Base-by-base conservation (phyloP, 2,113 vertebrate genomes). In the Cebidichthys violaceus region DNA sequence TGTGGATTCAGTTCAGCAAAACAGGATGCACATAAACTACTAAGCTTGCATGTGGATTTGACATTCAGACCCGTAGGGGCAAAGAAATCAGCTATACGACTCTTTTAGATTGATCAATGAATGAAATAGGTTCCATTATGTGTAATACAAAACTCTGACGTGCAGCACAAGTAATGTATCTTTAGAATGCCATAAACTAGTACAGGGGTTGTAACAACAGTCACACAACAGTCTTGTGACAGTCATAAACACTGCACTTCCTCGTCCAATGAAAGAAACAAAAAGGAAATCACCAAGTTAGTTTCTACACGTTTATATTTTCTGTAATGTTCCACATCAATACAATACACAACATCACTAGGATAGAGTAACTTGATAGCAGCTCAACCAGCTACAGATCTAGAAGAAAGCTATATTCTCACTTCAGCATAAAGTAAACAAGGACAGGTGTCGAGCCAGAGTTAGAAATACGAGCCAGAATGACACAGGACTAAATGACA, bases 201-300 rank as follows among this genome's bases (percentile, higher is more conserved):
- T 15, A 66, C 37, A 60, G 24, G 22, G 13, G 31, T 22, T 29
- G 18, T 6, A 35, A 61, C n/a, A 75, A 27, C 4, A 74, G 20
- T 47, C 47, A 47, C 37, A 78, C 15, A 31, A 24, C 33, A 17
- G 35, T 20, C 79, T 79, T 83, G 79, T 79, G 71, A 57, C 27
- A 11, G 20, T 54, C 61, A 80, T 65, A 79, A 85, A 77, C 8
- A 11, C 10, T 55, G n/a, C 13, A 84, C 84, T 83, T 86, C 82
- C 76, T 84, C 45, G 27, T 77, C 57, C 9, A 22, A 13, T n/a
- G 2, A 43, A 50, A 82, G 7, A 7, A 66, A 77, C 41, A 84
- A 59, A 59, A 9, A 33, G 0, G 37, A 43, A 5, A 31, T 18
- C 5, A 33, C 4, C 33, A 55, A 17, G 8, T 9, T 29, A 10